These are phyloP conservation scores for Takifugu flavidus DNA, from an alignment of 2,113 vertebrate species.

Conservation along the genomic window DNA sequence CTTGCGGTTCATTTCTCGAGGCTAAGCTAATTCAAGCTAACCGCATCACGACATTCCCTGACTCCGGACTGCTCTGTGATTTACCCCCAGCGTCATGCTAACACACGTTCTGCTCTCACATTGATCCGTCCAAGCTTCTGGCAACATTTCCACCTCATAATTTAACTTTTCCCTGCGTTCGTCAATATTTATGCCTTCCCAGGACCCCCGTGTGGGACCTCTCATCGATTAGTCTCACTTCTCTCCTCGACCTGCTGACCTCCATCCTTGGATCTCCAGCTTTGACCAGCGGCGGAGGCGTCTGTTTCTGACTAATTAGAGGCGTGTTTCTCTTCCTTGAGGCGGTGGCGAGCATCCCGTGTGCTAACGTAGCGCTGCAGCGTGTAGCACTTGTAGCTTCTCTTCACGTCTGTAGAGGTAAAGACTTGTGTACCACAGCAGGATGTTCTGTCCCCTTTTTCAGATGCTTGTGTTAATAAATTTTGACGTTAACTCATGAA, in stretches of 20 bases:
- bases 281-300: neutral
- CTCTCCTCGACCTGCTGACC: conserved; percentile 1
- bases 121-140: too few species aligned
- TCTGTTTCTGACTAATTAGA: neutral
- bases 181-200: neutral
- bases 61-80: too few species aligned
- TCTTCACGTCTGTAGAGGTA: conserved; percentile 4
- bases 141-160: too few species aligned
- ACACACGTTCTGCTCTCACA: too few species aligned
- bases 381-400: too few species aligned
- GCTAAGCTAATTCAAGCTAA: conserved; percentile 4
- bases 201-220: neutral
- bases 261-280: neutral
- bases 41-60: neutral
- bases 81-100: too few species aligned
- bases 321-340: conserved; percentile 22
- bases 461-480: too few species aligned
- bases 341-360: conserved; percentile 24
- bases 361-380: conserved; percentile 1
- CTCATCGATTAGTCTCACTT: neutral
- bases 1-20: neutral
- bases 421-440: neutral
- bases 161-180: neutral
- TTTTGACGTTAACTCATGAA: too few species aligned
- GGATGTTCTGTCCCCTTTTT: too few species aligned